A percentile compares a stretch with the other conserved stretches of the same genome.
Conservation (phyloP, 2,113 vertebrate species). For the Pyxicephalus adspersus region DNA sequence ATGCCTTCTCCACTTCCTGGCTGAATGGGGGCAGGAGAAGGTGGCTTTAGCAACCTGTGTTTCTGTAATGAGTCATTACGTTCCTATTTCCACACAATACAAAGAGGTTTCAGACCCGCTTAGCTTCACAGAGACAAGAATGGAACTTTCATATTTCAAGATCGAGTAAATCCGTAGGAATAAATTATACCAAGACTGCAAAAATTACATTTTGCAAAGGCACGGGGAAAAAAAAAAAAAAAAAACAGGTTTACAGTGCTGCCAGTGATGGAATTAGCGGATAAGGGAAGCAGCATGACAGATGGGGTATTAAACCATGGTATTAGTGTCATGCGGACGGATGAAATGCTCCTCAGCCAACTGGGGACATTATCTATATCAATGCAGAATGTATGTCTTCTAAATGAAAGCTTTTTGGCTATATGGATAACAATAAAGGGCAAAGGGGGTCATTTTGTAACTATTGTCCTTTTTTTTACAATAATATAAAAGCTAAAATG, state of each 20-base stretch:
- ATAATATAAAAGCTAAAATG: no score
- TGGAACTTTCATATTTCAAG: conserved; percentile 12
- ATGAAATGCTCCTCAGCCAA: not conserved
- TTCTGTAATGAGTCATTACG: conserved; percentile 66
- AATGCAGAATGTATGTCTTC: not conserved
- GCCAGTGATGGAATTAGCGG: not conserved
- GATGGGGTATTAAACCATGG: not conserved
- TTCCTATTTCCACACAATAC: conserved; percentile 29
- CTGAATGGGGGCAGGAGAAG: conserved; percentile 56
- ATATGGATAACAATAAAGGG: no score
- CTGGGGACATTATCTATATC: not conserved
- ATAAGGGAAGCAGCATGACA: not conserved
- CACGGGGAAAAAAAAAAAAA: no score
- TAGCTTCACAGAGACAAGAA: not conserved
- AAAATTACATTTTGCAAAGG: conserved; percentile 15
- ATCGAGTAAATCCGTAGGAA: conserved; percentile 21
- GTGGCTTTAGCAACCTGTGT: conserved; percentile 67
- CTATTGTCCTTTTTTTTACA: no score
- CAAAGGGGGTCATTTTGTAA: no score
- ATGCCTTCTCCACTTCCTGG: conserved; percentile 75
- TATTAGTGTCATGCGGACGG: not conserved
- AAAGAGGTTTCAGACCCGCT: conserved; percentile 21
- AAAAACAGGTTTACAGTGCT: not conserved
- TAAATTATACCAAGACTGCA: not conserved
- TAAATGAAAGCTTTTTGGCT: no score